These are phyloP conservation scores for Strigamia transsilvanica DNA, from an alignment of 2,888 invertebrate genomes.

Conservation along the genomic window DNA sequence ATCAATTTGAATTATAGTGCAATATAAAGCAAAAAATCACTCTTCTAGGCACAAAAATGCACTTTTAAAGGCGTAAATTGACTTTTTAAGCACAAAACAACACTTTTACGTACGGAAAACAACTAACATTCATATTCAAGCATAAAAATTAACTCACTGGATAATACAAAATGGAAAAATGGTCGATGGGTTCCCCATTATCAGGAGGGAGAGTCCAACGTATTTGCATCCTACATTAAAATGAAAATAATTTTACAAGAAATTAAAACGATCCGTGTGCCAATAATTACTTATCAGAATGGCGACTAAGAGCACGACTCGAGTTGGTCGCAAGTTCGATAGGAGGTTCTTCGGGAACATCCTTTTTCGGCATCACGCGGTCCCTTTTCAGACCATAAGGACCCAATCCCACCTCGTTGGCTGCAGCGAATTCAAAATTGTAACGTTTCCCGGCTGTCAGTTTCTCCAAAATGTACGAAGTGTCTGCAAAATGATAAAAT, in stretches of 20 bases:
- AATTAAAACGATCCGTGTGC: background rate
- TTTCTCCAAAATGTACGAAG: constrained; percentile 81
- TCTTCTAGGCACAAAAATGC: too few species aligned
- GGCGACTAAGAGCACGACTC: constrained; percentile 71
- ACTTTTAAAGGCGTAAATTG: too few species aligned
- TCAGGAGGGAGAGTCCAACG: constrained; percentile 86
- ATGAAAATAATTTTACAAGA: background rate
- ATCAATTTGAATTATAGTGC: too few species aligned
- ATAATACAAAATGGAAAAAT: constrained; percentile 82
- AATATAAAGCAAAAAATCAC: too few species aligned
- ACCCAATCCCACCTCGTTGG: constrained; percentile 83
- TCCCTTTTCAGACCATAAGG: constrained; percentile 74
- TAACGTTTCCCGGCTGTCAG: constrained; percentile 80
- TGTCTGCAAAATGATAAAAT: constrained; percentile 66
- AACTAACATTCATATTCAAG: too few species aligned
- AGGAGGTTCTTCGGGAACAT: constrained; percentile 76
- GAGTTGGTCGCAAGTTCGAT: constrained; percentile 61
- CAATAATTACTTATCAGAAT: constrained; percentile 74
- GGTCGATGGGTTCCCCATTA: constrained; percentile 87
- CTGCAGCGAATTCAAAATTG: constrained; percentile 83
- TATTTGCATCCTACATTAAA: constrained; percentile 68
- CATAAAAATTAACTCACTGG: constrained; percentile 70
- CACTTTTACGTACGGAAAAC: too few species aligned
- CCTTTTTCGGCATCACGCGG: constrained; percentile 78
- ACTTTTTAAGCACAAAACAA: too few species aligned